These are phyloP conservation scores for Drosophila histrio DNA, from an alignment of 2,888 invertebrate genomes.

Conservation along the genomic window DNA sequence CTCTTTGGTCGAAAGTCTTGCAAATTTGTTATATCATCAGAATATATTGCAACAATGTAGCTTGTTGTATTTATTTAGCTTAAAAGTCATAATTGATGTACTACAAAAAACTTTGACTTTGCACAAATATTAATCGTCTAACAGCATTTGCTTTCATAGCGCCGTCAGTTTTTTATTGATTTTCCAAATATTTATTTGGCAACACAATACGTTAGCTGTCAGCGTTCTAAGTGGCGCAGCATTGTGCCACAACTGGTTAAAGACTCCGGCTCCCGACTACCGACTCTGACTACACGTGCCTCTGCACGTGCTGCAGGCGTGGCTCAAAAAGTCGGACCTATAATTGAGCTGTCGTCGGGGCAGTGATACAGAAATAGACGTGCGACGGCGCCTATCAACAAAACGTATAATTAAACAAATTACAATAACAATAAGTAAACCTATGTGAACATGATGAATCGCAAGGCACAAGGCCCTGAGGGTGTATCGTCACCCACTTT, in stretches of 20 bases:
- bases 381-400: slow-evolving; percentile 23
- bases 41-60: slow-evolving; percentile 24
- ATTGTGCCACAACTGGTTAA: background rate
- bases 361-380: slow-evolving; percentile 21
- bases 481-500: background rate
- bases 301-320: slow-evolving; percentile 46
- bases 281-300: background rate
- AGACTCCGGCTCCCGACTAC: background rate
- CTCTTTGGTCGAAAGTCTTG: slow-evolving; percentile 1
- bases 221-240: slow-evolving; percentile 14
- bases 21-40: slow-evolving; percentile 34
- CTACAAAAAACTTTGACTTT: background rate
- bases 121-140: background rate
- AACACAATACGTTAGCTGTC: slow-evolving; percentile 22
- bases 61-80: slow-evolving; percentile 45
- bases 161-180: slow-evolving; percentile 42
- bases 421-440: slow-evolving; percentile 25
- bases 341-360: slow-evolving; percentile 34
- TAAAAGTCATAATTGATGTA: slow-evolving; percentile 60
- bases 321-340: slow-evolving; percentile 8
- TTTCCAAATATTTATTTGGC: slow-evolving; percentile 56
- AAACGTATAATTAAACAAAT: slow-evolving; percentile 30
- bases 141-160: slow-evolving; percentile 7
- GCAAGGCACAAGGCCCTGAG: background rate
- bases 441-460: slow-evolving; percentile 32